These are phyloP conservation scores for Dyspetes luteomarginatus DNA, from an alignment of 2,888 invertebrate genomes.

Conservation along the genomic window DNA sequence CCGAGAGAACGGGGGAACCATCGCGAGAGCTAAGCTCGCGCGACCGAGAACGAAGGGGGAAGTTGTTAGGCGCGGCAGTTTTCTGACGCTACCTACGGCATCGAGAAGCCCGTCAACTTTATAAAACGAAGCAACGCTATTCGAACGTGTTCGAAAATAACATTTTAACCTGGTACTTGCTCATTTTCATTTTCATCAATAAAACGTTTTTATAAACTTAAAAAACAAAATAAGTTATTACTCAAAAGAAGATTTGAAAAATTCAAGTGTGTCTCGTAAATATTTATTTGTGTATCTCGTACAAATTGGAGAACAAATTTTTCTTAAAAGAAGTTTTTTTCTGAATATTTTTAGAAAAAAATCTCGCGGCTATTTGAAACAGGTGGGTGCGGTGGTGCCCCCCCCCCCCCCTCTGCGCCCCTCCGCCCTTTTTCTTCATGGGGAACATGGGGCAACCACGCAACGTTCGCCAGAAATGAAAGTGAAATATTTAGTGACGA, in stretches of 20 bases:
- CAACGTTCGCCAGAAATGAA: slow-evolving; percentile 10
- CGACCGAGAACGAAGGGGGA: slow-evolving; percentile 59
- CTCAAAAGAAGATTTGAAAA: neutral
- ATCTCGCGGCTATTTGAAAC: neutral
- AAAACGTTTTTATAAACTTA: neutral
- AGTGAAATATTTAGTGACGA: slow-evolving; percentile 19
- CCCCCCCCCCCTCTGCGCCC: neutral
- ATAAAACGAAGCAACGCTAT: slow-evolving; percentile 23
- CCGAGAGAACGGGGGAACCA: slow-evolving; percentile 67
- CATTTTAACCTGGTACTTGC: slow-evolving; percentile 15
- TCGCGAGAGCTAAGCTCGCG: slow-evolving; percentile 63
- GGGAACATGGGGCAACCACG: slow-evolving; percentile 48
- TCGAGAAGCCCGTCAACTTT: slow-evolving; percentile 65
- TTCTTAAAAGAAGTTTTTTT: neutral
- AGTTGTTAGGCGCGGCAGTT: slow-evolving; percentile 78
- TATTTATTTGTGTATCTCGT: no score
- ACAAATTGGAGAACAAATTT: no score
- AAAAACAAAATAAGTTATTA: neutral
- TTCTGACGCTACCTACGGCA: slow-evolving; percentile 76
- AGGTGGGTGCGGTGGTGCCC: slow-evolving; percentile 60
- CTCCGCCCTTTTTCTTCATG: neutral
- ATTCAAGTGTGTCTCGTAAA: no score
- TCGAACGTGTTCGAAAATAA: neutral
- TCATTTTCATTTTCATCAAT: neutral
- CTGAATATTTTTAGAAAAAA: neutral